Evolutionary conservation across 2,113 vertebrate species (phyloP), one percentile per base, ranked within the genome.

Genomic region (Romanogobio albipinnatus): DNA sequence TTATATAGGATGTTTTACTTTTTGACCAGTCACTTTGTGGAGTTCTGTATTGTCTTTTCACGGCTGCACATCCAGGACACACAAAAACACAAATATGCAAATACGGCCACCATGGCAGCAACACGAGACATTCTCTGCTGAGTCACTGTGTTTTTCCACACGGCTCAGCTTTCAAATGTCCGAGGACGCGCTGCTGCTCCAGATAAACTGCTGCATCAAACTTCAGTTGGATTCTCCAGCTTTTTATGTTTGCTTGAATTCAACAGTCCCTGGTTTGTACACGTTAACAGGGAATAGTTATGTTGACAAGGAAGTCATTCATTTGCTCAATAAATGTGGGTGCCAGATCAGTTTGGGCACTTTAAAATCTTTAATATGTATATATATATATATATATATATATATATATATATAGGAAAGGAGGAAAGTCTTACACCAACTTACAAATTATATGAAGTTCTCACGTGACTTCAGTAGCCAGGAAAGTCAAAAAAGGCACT

Each of bases 91-190:
- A 84, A 86, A 82, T 36, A 64, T 70, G 83, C 76, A 64, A 81
- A 86, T 70, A 62, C 68, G 61, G 75, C 81, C 33, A n/a, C 61
- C 45, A 49, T 81, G 36, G 59, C 59, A 45, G 49, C 70, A 71
- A 68, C 29, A 17, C 73, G 68, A 84, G 45, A 81, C 83, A 82
- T 81, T 43, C 39, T 77, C 24, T 71, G 79, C 78, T 82, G 80
- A 85, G 79, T 78, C 79, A 87, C 68, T 22, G 47, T 45, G 53
- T 58, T 82, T 82, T 82, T 81, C 78, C 81, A 45, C 61, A 76
- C 29, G 56, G 64, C 77, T 81, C 70, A 71, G 56, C 26, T 76
- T 51, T 76, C 61, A 81, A 43, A 81, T 68, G 39, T 70, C 49
- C 6, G 26, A 39, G 13, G 61, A 59, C 51, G 26, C 61, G 51